These are phyloP conservation scores for Erinaceus europaeus DNA, from an alignment of 2,113 vertebrate genomes.

Conservation along the genomic window DNA sequence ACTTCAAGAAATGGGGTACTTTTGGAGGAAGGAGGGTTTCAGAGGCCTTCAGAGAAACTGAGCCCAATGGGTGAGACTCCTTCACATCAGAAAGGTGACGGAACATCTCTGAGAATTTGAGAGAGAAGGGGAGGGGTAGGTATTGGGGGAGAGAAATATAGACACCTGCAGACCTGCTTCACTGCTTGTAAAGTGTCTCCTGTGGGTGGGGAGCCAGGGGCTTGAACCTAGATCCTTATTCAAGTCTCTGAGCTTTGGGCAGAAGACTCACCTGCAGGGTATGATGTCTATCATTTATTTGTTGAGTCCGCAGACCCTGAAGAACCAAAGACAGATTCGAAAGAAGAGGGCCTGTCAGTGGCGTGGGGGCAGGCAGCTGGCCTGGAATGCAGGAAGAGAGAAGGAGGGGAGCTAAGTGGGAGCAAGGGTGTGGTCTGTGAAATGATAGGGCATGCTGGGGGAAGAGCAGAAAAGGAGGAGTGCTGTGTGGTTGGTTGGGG, in stretches of 20 bases:
- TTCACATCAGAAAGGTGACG: neutral
- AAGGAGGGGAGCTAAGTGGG: neutral
- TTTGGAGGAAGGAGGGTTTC: neutral
- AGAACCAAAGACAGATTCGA: neutral
- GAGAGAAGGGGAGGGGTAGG: no score
- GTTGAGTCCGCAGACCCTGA: neutral
- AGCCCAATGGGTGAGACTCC: neutral
- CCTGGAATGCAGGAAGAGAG: neutral
- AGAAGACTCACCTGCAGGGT: neutral
- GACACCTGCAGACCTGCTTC: no score
- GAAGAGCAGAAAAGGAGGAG: neutral
- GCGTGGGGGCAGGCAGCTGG: neutral
- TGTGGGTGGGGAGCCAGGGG: no score
- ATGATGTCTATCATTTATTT: accelerated
- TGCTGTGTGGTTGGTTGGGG: neutral
- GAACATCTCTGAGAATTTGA: no score
- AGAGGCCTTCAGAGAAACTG: neutral
- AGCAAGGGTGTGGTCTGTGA: neutral
- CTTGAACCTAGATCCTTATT: no score
- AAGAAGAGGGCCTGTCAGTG: neutral
- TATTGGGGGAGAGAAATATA: no score
- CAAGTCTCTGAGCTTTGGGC: neutral
- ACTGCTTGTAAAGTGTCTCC: no score
- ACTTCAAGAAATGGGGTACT: neutral
- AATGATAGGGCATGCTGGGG: neutral